Conservation (phyloP, 1,140 invertebrate genomes). For the Aethina tumida region DNA sequence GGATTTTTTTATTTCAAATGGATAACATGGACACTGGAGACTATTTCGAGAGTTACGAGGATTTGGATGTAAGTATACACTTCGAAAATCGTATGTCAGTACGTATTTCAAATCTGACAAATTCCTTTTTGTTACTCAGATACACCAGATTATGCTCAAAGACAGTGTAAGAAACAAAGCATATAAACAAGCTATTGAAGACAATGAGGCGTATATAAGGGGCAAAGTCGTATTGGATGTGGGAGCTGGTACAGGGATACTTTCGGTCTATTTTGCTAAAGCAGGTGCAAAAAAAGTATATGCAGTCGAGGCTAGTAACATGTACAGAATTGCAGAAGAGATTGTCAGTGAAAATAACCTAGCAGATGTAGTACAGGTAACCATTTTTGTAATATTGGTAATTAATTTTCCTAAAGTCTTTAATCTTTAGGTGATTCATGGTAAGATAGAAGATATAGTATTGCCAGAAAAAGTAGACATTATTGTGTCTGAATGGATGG, state of each 20-base stretch:
- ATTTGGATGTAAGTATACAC: slow-evolving; percentile 40
- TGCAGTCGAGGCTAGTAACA: slow-evolving; percentile 85
- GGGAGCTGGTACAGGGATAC: slow-evolving; percentile 93
- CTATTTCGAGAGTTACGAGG: slow-evolving; percentile 46
- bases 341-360: slow-evolving; percentile 66
- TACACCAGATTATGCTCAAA: slow-evolving; percentile 67
- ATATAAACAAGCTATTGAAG: slow-evolving; percentile 73
- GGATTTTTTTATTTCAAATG: slow-evolving; percentile 3
- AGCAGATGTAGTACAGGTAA: slow-evolving; percentile 45
- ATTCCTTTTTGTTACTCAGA: slow-evolving; percentile 36
- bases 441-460: slow-evolving; percentile 62
- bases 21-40: slow-evolving; percentile 12
- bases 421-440: slow-evolving; percentile 50
- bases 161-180: slow-evolving; percentile 73
- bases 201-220: slow-evolving; percentile 53
- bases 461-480: slow-evolving; percentile 82
- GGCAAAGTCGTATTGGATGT: slow-evolving; percentile 86
- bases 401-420: slow-evolving; percentile 12
- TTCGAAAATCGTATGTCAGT: no score
- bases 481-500: slow-evolving; percentile 99
- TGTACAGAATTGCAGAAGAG: slow-evolving; percentile 77
- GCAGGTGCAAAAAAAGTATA: slow-evolving; percentile 89
- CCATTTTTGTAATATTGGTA: slow-evolving; percentile 5
- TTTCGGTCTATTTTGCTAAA: slow-evolving; percentile 92
- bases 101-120: background rate